A percentile compares a stretch with the other conserved stretches of the same genome.
Conservation (phyloP, 92 coral and sea anemone genomes). For the Porites cylindrica region DNA sequence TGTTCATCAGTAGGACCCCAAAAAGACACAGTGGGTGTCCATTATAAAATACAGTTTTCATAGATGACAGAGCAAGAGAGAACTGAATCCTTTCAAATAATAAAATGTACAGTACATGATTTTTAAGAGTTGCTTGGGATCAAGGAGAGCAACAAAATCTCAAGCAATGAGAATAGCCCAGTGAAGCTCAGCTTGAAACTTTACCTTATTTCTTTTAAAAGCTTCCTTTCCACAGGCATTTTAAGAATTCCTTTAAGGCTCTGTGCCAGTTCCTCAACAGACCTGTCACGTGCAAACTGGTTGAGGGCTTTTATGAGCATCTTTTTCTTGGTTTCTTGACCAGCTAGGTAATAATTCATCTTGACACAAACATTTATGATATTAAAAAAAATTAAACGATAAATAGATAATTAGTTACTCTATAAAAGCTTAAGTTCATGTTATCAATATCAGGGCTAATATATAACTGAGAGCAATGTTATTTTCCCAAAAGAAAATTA, state of each 20-base stretch:
- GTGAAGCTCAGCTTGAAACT: not conserved
- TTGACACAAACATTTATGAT: slow-evolving; percentile 7
- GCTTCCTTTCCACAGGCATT: slow-evolving; percentile 89
- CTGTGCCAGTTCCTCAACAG: slow-evolving; percentile 81
- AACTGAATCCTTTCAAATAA: too few relatives aligned
- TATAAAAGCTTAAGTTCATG: not conserved
- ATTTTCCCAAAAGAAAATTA: not conserved
- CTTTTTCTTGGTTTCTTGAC: slow-evolving; percentile 79
- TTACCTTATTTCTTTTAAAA: slow-evolving; percentile 88
- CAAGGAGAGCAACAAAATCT: not conserved
- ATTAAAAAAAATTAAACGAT: slow-evolving; percentile 5
- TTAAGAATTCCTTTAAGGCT: slow-evolving; percentile 72
- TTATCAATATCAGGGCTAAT: slow-evolving; percentile 1
- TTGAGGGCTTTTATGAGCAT: slow-evolving; percentile 89
- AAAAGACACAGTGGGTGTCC: too few relatives aligned
- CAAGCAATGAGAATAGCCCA: too few relatives aligned
- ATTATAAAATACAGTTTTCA: too few relatives aligned
- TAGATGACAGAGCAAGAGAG: too few relatives aligned
- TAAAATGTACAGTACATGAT: too few relatives aligned
- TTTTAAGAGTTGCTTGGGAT: too few relatives aligned
- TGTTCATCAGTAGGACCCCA: too few relatives aligned
- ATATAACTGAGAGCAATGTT: slow-evolving; percentile 5
- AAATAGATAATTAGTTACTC: not conserved
- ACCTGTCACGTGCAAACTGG: slow-evolving; percentile 92
- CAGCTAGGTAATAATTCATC: slow-evolving; percentile 97